Conservation (phyloP, 2,113 vertebrate genomes). For the Tichodroma muraria region DNA sequence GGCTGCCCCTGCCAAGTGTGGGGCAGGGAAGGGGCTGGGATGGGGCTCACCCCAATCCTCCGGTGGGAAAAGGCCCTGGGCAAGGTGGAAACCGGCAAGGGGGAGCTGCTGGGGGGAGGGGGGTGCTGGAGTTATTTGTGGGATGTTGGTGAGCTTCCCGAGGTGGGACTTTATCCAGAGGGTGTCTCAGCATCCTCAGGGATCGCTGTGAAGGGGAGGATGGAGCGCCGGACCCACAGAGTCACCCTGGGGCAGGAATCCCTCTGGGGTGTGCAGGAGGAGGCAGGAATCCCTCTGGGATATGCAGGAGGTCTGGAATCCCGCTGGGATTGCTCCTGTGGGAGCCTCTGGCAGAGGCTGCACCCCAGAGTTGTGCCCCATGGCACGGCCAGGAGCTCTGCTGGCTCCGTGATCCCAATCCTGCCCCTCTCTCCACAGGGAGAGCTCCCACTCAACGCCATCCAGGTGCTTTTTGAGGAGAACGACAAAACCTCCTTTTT, state of each 20-base stretch:
- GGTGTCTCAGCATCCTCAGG: neutral
- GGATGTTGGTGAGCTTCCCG: neutral
- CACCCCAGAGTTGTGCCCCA: neutral
- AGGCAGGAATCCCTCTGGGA: neutral
- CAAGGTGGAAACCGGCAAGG: neutral
- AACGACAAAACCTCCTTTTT: constrained; percentile 85
- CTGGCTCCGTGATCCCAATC: rapidly evolving
- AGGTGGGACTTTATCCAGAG: neutral
- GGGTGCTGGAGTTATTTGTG: neutral
- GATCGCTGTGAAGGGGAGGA: neutral
- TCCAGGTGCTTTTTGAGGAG: constrained; percentile 85
- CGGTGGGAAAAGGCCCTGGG: neutral
- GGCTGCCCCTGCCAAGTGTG: neutral
- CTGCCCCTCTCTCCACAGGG: constrained; percentile 71
- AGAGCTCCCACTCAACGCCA: constrained; percentile 88
- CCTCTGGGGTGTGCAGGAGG: rapidly evolving
- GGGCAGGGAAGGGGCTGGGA: neutral
- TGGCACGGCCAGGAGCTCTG: rapidly evolving
- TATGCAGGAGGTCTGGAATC: neutral
- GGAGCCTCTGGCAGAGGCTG: too few species aligned
- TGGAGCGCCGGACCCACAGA: rapidly evolving
- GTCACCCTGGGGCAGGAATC: neutral
- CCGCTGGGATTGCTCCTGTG: too few species aligned
- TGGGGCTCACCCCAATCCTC: neutral
- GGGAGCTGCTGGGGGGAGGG: neutral